Conservation (phyloP, 2,888 invertebrate species). For the Dysmachus trigonus region DNA sequence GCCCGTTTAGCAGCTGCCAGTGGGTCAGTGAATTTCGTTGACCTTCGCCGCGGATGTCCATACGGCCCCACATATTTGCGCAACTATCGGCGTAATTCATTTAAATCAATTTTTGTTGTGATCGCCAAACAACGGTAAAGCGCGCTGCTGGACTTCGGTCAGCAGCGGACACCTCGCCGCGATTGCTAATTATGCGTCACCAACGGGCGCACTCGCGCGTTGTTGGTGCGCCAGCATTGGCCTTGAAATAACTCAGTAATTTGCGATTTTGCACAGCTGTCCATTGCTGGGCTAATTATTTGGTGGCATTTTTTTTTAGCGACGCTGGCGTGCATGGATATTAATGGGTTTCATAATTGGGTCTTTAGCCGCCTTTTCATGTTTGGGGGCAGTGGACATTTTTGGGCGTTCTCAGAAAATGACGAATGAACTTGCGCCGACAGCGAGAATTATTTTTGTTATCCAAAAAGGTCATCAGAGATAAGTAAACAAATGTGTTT, state of each 20-base stretch:
- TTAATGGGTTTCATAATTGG: background rate
- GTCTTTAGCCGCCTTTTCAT: background rate
- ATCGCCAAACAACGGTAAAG: background rate
- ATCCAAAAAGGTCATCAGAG: background rate
- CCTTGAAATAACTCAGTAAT: background rate
- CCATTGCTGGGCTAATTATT: background rate
- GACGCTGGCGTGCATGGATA: background rate
- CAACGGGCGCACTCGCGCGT: background rate
- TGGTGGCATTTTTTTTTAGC: slow-evolving; percentile 3
- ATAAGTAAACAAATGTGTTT: background rate
- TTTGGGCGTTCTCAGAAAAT: background rate
- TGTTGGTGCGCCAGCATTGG: background rate
- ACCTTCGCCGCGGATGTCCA: background rate
- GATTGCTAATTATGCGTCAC: background rate
- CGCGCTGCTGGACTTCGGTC: background rate
- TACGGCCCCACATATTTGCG: background rate
- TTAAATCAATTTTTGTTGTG: slow-evolving; percentile 21
- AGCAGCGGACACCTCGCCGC: background rate
- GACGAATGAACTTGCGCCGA: background rate
- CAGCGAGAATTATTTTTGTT: background rate
- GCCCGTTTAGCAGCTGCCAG: background rate
- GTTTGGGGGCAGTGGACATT: background rate
- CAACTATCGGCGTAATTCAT: background rate
- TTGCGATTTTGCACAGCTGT: background rate
- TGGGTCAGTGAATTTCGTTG: background rate